Evolutionary conservation across 1,140 invertebrate species (phyloP), one percentile per base, ranked within the genome.

Genomic region (Panagrolaimus sp.): DNA sequence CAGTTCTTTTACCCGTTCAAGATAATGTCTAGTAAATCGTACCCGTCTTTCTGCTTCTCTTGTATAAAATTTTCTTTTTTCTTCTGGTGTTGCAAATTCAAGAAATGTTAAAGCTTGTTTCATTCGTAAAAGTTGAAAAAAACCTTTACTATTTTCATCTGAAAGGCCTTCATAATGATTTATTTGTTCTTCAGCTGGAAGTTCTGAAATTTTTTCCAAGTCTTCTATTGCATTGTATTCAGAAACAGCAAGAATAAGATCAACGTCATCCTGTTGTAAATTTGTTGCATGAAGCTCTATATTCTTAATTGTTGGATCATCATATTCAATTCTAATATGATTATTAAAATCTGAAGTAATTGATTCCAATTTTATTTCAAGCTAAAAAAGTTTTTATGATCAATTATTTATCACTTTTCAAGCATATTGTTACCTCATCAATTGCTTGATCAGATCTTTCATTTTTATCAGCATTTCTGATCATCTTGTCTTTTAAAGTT

Each of bases 11-110:
- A 27, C 51, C 13, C 51, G 14, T 25, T 57, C 51, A 57, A 25
- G 51, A 2, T 20, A 20, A 57, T 57, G 51, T 8, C 51, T 20
- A 13, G 51, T 57, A 27, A 57, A 57, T 23, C 51, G 11, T 13
- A 57, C 51, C 51, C 51, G 51, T 23, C 51, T 57, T 16, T 57
- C 51, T 25, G 51, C 51, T 57, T 57, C 51, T 16, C 27, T 20
- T 16, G 51, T 57, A 20, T 57, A 57, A 20, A 57, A 23, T 9
- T 11, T 27, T 8, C 51, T 20, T 16, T 57, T 57, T 57, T 57
- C 51, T 27, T 57, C 51, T 11, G 51, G 51, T 1, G 51, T 57
- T 25, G 51, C 51, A 20, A 25, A 27, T 11, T 57, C 11, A 20
- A 57, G 27, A 25, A 25, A 57, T 27, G 27, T 25, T 25, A 57